These are phyloP conservation scores for Pandemis cinnamomeana DNA, from an alignment of 2,888 invertebrate genomes.

Conservation along the genomic window DNA sequence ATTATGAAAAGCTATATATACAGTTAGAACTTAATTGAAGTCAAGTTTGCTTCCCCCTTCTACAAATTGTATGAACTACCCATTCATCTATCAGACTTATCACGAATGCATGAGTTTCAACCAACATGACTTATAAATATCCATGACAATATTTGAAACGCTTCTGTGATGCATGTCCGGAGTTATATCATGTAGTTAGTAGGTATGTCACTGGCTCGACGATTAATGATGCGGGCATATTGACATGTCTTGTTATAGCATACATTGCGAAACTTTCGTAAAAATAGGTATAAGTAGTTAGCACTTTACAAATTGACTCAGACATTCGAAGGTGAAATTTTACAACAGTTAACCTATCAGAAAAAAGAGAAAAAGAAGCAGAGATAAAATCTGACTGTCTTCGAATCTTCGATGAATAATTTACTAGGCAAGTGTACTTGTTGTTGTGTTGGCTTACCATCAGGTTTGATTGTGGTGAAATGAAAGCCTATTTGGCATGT, in stretches of 20 bases:
- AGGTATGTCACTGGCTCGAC: slow-evolving; percentile 10
- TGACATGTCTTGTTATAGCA: neutral
- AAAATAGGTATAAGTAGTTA: neutral
- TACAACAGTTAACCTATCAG: neutral
- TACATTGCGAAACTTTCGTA: neutral
- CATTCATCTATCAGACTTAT: no score
- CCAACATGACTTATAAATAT: slow-evolving; percentile 1
- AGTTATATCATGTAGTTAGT: slow-evolving; percentile 10
- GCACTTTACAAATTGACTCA: neutral
- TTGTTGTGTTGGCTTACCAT: no score
- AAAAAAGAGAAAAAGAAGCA: neutral
- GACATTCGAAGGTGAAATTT: neutral
- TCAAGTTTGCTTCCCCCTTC: no score
- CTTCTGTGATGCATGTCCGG: slow-evolving; percentile 4
- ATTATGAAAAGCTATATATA: no score
- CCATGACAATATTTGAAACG: neutral
- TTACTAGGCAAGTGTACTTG: no score
- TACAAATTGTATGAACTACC: no score
- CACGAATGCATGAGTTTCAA: slow-evolving; percentile 1
- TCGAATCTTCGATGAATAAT: no score
- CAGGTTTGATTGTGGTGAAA: no score
- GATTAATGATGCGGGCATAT: slow-evolving; percentile 1
- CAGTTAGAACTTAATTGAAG: no score
- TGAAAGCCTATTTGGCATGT: no score
- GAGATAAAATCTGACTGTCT: no score